Conservation (phyloP, 2,888 invertebrate species). For the Dyspetes luteomarginatus region DNA sequence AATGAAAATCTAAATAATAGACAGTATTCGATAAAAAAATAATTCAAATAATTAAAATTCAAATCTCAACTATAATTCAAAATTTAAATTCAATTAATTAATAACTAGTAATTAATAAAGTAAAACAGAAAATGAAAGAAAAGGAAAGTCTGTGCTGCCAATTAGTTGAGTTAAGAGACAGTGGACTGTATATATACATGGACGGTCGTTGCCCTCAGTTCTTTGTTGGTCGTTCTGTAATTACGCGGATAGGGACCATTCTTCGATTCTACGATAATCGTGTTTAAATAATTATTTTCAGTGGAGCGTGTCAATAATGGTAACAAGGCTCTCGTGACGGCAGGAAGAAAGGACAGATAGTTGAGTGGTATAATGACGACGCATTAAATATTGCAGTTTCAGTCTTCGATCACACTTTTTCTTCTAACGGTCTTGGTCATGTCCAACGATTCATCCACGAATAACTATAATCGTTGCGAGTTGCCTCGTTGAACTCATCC, state of each 20-base stretch:
- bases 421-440: background rate
- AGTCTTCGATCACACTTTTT: background rate
- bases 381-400: slow-evolving; percentile 4
- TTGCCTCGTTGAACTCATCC: slow-evolving; percentile 21
- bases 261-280: background rate
- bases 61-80: too few species aligned
- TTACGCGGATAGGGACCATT: background rate
- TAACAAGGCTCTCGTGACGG: slow-evolving; percentile 45
- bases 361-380: background rate
- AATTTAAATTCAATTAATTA: too few species aligned
- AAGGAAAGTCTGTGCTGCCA: too few species aligned
- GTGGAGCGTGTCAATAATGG: slow-evolving; percentile 9
- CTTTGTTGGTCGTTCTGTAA: background rate
- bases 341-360: slow-evolving; percentile 34
- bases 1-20: too few species aligned
- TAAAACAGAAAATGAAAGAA: too few species aligned
- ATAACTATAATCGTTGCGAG: slow-evolving; percentile 21
- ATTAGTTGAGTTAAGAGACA: too few species aligned
- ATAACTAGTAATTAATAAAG: too few species aligned
- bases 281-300: background rate
- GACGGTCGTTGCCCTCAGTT: background rate
- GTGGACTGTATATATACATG: too few species aligned
- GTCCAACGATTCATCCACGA: slow-evolving; percentile 30
- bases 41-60: too few species aligned
- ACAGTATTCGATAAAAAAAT: too few species aligned